These are phyloP conservation scores for Manis javanica DNA, from an alignment of 2,797 vertebrate species.

Conservation along the genomic window DNA sequence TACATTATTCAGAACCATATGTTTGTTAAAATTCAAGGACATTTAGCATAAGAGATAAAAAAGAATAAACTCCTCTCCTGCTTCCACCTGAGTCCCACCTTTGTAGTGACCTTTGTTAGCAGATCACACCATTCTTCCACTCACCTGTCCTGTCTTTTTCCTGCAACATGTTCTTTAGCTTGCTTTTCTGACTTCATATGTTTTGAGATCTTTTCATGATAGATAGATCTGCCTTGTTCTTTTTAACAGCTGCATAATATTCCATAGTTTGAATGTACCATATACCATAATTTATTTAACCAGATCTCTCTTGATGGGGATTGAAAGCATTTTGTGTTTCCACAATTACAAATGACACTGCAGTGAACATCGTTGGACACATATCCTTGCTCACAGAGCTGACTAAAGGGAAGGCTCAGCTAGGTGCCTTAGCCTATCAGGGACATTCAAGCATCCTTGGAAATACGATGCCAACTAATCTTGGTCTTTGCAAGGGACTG, in stretches of 20 bases:
- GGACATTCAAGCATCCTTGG: neutral
- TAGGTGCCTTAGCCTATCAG: neutral
- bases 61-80: neutral
- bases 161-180: neutral
- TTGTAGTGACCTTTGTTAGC: neutral
- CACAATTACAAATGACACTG: neutral
- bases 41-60: neutral
- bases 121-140: neutral
- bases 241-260: neutral
- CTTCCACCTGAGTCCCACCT: neutral
- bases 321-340: neutral
- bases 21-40: conserved; percentile 13
- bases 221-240: neutral
- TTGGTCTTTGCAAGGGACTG: neutral
- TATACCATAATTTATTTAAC: neutral
- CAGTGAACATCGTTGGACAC: neutral
- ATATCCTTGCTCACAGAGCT: neutral
- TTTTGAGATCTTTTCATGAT: neutral
- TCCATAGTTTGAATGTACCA: neutral
- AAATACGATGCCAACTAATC: neutral
- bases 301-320: neutral
- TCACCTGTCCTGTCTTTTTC: neutral
- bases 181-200: neutral
- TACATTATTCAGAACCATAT: neutral
- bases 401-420: neutral